These are phyloP conservation scores for Pseudonaja textilis DNA, from an alignment of 2,113 vertebrate species.

Conservation along the genomic window DNA sequence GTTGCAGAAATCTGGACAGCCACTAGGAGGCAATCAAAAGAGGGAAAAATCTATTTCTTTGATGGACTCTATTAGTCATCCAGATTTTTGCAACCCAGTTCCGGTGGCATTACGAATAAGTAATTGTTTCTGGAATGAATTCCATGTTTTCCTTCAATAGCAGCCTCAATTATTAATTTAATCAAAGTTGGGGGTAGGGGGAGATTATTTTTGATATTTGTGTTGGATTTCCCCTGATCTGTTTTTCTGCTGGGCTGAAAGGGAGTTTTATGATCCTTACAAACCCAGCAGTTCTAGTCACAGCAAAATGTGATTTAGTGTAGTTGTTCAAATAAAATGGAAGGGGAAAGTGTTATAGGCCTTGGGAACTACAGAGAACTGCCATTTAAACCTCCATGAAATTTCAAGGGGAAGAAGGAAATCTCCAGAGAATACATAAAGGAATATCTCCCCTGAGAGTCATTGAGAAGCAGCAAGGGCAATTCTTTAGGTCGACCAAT, in stretches of 20 bases:
- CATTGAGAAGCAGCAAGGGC: background rate
- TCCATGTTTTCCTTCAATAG: conserved; percentile 41
- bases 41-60: background rate
- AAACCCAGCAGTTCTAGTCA: conserved; percentile 37
- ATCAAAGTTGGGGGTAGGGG: background rate
- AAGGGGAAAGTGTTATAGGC: conserved; percentile 36
- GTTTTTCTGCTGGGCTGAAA: conserved; percentile 4
- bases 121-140: conserved; percentile 52
- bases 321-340: conserved; percentile 47
- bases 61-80: background rate
- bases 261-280: conserved; percentile 46
- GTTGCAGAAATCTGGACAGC: background rate
- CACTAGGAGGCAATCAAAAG: background rate
- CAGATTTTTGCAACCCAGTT: background rate
- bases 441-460: conserved; percentile 3
- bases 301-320: conserved; percentile 42
- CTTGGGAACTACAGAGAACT: conserved; percentile 49
- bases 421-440: conserved; percentile 37
- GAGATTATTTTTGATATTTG: background rate
- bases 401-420: conserved; percentile 43
- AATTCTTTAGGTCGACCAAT: background rate
- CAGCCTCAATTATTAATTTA: conserved; percentile 45
- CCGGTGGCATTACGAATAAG: conserved; percentile 51
- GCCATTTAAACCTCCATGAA: conserved; percentile 36
- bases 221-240: conserved; percentile 6